Base-by-base conservation (phyloP, 2,797 vertebrate genomes). In the Rhinella marina region DNA sequence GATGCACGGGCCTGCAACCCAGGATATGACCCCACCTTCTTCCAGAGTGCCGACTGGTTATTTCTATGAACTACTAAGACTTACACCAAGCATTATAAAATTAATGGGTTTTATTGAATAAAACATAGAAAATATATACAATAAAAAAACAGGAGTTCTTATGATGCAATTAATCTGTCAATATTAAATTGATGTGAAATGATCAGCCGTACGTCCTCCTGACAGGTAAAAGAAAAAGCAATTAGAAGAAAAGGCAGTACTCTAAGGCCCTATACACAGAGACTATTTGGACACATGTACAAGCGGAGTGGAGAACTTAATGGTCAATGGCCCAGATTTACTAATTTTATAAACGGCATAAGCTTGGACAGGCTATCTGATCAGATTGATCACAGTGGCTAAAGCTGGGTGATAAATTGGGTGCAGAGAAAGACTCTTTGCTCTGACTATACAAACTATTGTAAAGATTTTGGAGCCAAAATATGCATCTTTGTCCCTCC, bases 191-290 rank as follows among this genome's bases (percentile, higher is more conserved):
- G 94, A 90, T 90, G 93, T 92, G 93, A 95, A 89, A 97, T 94
- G 75, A 93, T 91, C 50, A 93, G 92, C 84, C 94, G 94, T 88
- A 96, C 94, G 0, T 97, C 95, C 56, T 95, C 95, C 96, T 97
- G 92, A 89, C 23, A 29, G 8, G 41, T 17, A 70, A 79, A 88
- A 5, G 13, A 57, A 66, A 52, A 32, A 61, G 68, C 10, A 79
- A 6, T 73, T n/a, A 84, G 50, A 4, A 56, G 19, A 52, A 70
- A 56, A 83, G 21, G 25, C 54, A 61, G 11, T 59, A 21, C 6
- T 11, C 27, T 59, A 9, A 0, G 7, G 27, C 9, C n/a, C 1
- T 48, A 0, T 54, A 21, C n/a, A 17, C n/a, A 68, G 0, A 54
- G 9, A 19, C 1, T 27, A 2, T 9, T 50, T 41, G 48, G 10